These are phyloP conservation scores for Pentalonia nigronervosa DNA, from an alignment of 1,140 invertebrate species.

Conservation along the genomic window DNA sequence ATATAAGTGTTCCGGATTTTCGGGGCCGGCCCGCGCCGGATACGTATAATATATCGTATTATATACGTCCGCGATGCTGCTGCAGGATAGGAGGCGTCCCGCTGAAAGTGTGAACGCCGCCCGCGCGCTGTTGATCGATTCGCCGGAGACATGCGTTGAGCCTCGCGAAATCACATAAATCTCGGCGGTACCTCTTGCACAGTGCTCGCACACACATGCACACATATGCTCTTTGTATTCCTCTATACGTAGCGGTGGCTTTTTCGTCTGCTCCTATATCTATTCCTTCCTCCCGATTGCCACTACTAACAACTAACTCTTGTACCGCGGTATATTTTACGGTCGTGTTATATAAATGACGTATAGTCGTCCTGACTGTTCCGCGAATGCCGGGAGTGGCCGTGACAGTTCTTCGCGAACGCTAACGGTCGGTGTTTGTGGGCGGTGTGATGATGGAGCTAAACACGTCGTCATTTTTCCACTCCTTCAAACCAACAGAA, in stretches of 20 bases:
- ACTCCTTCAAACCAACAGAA: constrained; percentile 10
- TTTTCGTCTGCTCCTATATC: background rate
- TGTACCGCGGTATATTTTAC: background rate
- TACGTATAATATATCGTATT: constrained; percentile 1
- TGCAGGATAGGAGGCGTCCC: background rate
- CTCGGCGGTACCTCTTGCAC: background rate
- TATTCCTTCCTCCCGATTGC: background rate
- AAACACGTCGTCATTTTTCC: background rate
- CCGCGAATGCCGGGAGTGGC: background rate
- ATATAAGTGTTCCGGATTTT: constrained; percentile 16
- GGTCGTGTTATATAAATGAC: background rate
- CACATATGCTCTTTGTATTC: background rate
- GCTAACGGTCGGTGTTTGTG: background rate
- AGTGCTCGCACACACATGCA: background rate
- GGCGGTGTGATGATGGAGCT: no score
- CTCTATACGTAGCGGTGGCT: background rate
- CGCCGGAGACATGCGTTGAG: constrained; percentile 23
- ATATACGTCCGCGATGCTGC: background rate
- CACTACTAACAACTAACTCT: background rate
- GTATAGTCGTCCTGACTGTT: background rate
- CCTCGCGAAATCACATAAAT: constrained; percentile 48
- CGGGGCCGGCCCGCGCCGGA: background rate
- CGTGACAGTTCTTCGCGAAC: background rate
- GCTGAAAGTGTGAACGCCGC: constrained; percentile 17
- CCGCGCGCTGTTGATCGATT: constrained; percentile 42